phyloP scores from a whole-genome alignment of 2,888 invertebrate genomes.

The Andricus curvator region DNA sequence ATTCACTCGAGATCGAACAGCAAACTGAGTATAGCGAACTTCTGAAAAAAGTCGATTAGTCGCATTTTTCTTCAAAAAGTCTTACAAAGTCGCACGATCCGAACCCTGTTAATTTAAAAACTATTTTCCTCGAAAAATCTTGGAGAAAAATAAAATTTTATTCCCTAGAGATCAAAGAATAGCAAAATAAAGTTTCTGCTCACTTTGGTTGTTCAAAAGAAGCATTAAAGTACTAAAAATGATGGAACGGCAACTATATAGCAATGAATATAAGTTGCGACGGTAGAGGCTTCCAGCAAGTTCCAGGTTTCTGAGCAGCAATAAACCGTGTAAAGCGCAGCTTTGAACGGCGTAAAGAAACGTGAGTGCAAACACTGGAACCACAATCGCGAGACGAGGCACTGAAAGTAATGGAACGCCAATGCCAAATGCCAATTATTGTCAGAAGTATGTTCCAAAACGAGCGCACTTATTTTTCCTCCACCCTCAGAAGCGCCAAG shows the following conservation, averaged over 20 bases:
- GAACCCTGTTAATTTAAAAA: too few relatives aligned
- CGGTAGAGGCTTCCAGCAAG: constrained; percentile 35
- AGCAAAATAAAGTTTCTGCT: constrained; percentile 4
- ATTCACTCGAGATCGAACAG: too few relatives aligned
- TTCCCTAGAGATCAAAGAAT: not conserved
- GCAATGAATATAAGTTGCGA: constrained; percentile 30
- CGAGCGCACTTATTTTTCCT: constrained; percentile 50
- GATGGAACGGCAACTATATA: constrained; percentile 18
- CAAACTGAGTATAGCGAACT: too few relatives aligned
- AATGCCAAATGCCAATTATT: constrained; percentile 42
- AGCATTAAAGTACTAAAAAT: constrained; percentile 29
- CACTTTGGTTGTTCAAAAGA: constrained; percentile 15
- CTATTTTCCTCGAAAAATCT: too few relatives aligned
- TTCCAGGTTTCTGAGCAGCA: constrained; percentile 52
- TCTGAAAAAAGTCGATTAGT: too few relatives aligned
- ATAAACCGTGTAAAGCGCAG: constrained; percentile 54
- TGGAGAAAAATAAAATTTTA: not conserved
- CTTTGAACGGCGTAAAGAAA: constrained; percentile 45
- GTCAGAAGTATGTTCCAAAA: constrained; percentile 23
- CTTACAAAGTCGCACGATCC: too few relatives aligned
- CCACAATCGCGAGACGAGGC: constrained; percentile 34
- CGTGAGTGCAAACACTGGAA: constrained; percentile 41
- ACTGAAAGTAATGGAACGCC: constrained; percentile 42
- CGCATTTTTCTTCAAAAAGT: too few relatives aligned
- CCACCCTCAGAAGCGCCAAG: constrained; percentile 12